Base-by-base conservation (phyloP, 2,797 vertebrate species). In the Thaleichthys pacificus region DNA sequence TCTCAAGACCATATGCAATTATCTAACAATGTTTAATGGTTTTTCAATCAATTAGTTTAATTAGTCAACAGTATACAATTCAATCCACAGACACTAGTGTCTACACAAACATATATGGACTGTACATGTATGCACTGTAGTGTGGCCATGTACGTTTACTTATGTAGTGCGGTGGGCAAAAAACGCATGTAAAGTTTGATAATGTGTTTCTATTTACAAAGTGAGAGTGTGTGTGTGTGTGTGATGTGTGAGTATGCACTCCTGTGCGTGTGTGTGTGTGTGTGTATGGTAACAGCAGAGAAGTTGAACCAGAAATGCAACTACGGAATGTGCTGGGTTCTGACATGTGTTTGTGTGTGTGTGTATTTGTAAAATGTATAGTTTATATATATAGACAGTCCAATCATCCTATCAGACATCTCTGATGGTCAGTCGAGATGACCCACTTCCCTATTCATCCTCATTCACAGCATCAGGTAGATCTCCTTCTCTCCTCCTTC, bases 51-150 rank as follows among this genome's bases (percentile, higher is more conserved):
- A 89, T 82, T 80, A 83, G 80, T 91, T 92, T 91, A 90, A 92
- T 90, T 89, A 91, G 91, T 90, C 91, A 93, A 92, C 92, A 93
- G 91, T 92, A 91, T 94, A 93, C 93, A 94, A 91, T 92, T 93
- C 86, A 93, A 92, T 89, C 91, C 92, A 94, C 93, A 80, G 90
- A 93, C 91, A 91, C 88, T 89, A 87, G 92, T 91, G 91, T 89
- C 92, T 91, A 91, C 92, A 94, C 92, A 91, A 92, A 93, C 91
- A 94, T 91, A 89, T 91, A 92, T 88, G 91, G 91, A 92, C 91
- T 93, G 91, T 93, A 93, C 91, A 86, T 86, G 85, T 73, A 75
- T 75, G 74, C 80, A 88, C 86, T 90, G 88, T 80, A 87, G 80
- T 89, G 84, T 84, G 83, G 87, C 87, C 86, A 82, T 70, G 71